These are phyloP conservation scores for Tetragonisca angustula DNA, from an alignment of 2,888 invertebrate genomes.

Conservation along the genomic window DNA sequence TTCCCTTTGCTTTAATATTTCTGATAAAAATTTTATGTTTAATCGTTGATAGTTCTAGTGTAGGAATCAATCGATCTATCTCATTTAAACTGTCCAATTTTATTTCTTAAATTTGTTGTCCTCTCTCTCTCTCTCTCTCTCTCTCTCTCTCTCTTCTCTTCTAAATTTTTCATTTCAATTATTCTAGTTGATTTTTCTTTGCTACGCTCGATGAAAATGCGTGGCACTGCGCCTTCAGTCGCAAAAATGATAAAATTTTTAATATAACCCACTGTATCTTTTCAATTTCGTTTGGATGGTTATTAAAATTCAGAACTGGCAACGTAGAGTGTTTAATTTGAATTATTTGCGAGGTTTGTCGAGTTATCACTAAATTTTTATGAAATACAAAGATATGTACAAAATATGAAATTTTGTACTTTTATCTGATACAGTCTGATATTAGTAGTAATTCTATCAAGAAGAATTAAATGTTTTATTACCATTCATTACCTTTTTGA, in stretches of 20 bases:
- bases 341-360: no score
- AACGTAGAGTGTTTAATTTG: background rate
- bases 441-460: background rate
- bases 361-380: no score
- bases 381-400: background rate
- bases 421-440: background rate
- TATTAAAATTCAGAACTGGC: background rate
- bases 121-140: no score
- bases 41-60: no score
- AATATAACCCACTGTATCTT: background rate
- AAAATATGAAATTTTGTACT: background rate
- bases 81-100: no score
- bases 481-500: conserved; percentile 85
- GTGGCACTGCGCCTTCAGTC: background rate
- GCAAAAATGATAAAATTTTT: background rate
- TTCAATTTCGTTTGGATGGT: background rate
- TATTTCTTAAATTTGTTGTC: no score
- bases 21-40: no score
- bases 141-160: background rate
- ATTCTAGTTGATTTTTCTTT: background rate
- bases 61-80: no score
- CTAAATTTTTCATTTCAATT: background rate
- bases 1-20: no score
- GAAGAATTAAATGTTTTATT: background rate
- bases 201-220: background rate